Conservation (phyloP, 2,888 invertebrate species). For the Drosophila flavopinicola region DNA sequence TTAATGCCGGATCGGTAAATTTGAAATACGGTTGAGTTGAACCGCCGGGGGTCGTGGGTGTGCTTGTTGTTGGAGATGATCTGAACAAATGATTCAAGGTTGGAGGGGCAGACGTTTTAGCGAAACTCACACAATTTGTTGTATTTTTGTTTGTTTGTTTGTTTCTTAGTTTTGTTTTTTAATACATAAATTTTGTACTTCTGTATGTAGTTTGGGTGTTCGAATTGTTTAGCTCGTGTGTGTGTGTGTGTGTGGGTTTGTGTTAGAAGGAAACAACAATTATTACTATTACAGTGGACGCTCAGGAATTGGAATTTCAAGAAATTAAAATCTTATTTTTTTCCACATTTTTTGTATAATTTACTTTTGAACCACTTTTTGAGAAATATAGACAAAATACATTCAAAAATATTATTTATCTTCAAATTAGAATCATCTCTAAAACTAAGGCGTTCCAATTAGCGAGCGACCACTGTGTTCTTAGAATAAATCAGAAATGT, state of each 20-base stretch:
- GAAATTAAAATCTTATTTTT: no score
- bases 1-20: constrained; percentile 95
- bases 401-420: neutral
- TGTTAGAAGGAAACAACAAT: constrained; percentile 62
- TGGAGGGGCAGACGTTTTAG: constrained; percentile 83
- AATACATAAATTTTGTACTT: constrained; percentile 44
- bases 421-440: neutral
- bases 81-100: constrained; percentile 85
- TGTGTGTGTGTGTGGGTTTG: constrained; percentile 36
- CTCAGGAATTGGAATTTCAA: neutral
- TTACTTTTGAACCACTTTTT: no score
- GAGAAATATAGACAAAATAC: no score
- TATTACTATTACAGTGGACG: constrained; percentile 19
- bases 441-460: neutral
- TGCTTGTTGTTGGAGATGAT: constrained; percentile 90
- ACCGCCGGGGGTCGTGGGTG: constrained; percentile 85
- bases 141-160: constrained; percentile 20
- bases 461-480: constrained; percentile 6
- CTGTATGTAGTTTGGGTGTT: constrained; percentile 36
- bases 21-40: constrained; percentile 93
- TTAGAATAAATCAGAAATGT: constrained; percentile 15
- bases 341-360: no score
- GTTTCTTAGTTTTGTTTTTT: constrained; percentile 22
- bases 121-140: constrained; percentile 73
- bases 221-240: constrained; percentile 39